Evolutionary conservation across 2,888 invertebrate species (phyloP).

Genomic region (Rhynchonema sp.): DNA sequence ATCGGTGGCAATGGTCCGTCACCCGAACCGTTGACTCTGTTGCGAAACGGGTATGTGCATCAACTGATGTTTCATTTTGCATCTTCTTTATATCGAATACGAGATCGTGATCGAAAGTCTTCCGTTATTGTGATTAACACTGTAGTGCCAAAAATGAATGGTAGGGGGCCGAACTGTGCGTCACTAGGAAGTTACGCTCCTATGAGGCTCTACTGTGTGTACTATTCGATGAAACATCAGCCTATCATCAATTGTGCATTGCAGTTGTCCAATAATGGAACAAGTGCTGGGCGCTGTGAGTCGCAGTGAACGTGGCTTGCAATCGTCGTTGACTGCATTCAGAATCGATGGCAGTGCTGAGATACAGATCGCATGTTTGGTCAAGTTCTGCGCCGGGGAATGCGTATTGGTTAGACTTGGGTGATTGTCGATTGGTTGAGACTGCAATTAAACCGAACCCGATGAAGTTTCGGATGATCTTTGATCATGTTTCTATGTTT

Average conservation of each 20-base stretch:
- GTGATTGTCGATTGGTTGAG: neutral
- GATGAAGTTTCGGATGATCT: neutral
- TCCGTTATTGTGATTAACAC: too few relatives aligned
- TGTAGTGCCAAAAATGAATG: too few relatives aligned
- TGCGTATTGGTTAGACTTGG: conserved; percentile 12
- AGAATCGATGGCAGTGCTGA: conserved; percentile 24
- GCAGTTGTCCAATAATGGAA: conserved; percentile 20
- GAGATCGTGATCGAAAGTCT: too few relatives aligned
- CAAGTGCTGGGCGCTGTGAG: conserved; percentile 20
- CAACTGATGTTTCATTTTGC: neutral
- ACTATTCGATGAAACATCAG: too few relatives aligned
- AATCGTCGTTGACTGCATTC: conserved; percentile 22
- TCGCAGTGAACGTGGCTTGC: conserved; percentile 13
- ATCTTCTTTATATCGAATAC: too few relatives aligned
- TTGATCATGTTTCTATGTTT: too few relatives aligned
- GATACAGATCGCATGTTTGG: conserved; percentile 17
- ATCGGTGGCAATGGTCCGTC: conserved; percentile 17
- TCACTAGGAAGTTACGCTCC: too few relatives aligned
- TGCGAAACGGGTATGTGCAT: conserved; percentile 15
- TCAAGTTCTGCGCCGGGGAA: conserved; percentile 11
- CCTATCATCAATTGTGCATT: too few relatives aligned
- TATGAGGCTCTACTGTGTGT: too few relatives aligned
- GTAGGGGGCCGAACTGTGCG: neutral
- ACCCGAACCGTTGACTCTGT: conserved; percentile 17
- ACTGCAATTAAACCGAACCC: neutral